These are phyloP conservation scores for Holothuria leucospilota DNA, from an alignment of 53 echinoderm and acorn worm species.

Conservation along the genomic window DNA sequence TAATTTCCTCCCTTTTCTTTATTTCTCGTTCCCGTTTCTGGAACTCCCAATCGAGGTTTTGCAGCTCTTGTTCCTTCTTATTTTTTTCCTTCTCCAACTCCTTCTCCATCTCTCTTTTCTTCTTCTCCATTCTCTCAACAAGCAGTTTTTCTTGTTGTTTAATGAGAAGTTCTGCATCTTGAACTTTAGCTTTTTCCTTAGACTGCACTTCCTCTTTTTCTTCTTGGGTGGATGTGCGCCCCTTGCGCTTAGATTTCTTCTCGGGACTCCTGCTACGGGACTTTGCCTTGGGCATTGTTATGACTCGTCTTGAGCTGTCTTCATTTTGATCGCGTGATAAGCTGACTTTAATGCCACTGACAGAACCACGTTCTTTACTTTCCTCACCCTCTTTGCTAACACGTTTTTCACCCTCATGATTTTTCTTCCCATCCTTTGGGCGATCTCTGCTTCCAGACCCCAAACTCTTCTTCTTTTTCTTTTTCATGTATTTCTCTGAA, in stretches of 20 bases:
- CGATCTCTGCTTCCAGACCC: conserved; percentile 46
- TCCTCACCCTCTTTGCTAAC: background rate
- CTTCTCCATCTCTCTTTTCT: conserved; percentile 66
- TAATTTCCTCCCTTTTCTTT: conserved; percentile 51
- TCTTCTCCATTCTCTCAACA: conserved; percentile 66
- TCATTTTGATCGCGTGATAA: conserved; percentile 35
- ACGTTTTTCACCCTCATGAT: conserved; percentile 10
- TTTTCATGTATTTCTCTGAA: conserved; percentile 25
- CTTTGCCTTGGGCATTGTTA: conserved; percentile 48
- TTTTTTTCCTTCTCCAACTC: conserved; percentile 61
- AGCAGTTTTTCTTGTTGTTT: conserved; percentile 62
- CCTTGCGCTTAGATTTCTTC: conserved; percentile 40
- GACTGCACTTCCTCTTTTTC: conserved; percentile 10
- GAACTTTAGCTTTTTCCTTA: conserved; percentile 25
- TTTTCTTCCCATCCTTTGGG: conserved; percentile 47
- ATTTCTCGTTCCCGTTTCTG: conserved; percentile 57
- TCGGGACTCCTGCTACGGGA: conserved; percentile 23
- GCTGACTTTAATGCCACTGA: conserved; percentile 35
- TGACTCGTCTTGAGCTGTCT: conserved; percentile 37
- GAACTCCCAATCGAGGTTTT: conserved; percentile 56
- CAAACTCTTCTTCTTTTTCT: conserved; percentile 64
- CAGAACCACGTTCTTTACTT: conserved; percentile 5
- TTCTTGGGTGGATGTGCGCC: background rate
- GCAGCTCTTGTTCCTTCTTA: conserved; percentile 58
- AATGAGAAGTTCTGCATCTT: conserved; percentile 61